phyloP scores from a whole-genome alignment of 1,140 invertebrate genomes.

The Galleria mellonella region DNA sequence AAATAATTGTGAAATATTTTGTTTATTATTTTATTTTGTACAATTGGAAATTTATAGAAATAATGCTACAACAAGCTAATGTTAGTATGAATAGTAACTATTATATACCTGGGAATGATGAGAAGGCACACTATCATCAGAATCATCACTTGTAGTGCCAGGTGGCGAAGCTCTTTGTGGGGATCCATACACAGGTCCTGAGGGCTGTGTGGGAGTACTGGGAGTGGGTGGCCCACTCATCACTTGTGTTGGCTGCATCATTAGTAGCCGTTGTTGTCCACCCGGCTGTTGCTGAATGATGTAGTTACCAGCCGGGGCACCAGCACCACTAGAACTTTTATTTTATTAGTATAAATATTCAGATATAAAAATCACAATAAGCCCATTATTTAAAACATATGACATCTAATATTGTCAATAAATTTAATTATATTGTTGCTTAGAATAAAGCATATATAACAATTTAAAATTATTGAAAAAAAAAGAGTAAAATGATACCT shows the following conservation, averaged over 20 bases:
- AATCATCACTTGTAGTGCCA: slow-evolving; percentile 88
- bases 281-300: slow-evolving; percentile 78
- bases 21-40: too few relatives aligned
- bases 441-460: too few relatives aligned
- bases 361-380: slow-evolving; percentile 4
- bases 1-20: too few relatives aligned
- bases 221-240: slow-evolving; percentile 73
- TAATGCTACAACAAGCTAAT: too few relatives aligned
- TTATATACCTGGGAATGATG: slow-evolving; percentile 65
- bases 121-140: slow-evolving; percentile 88
- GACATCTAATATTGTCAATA: too few relatives aligned
- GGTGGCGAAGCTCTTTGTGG: slow-evolving; percentile 75
- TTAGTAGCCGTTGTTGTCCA: slow-evolving; percentile 76
- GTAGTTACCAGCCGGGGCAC: slow-evolving; percentile 67
- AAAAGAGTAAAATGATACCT: slow-evolving; percentile 24
- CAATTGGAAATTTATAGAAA: too few relatives aligned
- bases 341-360: neutral
- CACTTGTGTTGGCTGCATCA: slow-evolving; percentile 78
- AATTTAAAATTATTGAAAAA: too few relatives aligned
- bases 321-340: slow-evolving; percentile 36
- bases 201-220: slow-evolving; percentile 73
- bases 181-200: slow-evolving; percentile 73
- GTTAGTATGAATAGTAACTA: too few relatives aligned
- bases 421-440: too few relatives aligned
- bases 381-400: slow-evolving; percentile 19